Evolutionary conservation across 2,888 invertebrate species (phyloP).

Genomic region (Augiades crinisus): DNA sequence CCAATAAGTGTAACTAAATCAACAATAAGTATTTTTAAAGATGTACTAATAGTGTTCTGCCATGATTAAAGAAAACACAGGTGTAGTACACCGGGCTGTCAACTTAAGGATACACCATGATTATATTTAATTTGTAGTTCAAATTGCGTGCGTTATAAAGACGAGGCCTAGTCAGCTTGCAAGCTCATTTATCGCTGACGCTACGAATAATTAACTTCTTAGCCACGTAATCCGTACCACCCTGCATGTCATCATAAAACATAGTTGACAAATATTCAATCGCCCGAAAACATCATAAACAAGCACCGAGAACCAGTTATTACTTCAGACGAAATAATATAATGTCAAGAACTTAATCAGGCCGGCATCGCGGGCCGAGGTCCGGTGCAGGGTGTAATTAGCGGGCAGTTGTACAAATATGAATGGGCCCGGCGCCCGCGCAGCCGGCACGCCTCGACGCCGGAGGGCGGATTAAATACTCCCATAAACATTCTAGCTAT

Average conservation of each 20-base stretch:
- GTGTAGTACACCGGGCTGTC: no score
- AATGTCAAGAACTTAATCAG: conserved; percentile 69
- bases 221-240: conserved; percentile 13
- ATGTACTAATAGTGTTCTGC: no score
- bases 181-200: no score
- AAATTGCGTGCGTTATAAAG: no score
- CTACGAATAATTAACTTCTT: neutral
- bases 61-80: no score
- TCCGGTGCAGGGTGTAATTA: conserved; percentile 61
- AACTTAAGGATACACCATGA: no score
- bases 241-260: conserved; percentile 18
- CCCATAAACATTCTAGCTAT: conserved; percentile 39
- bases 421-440: conserved; percentile 60
- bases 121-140: no score
- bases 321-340: conserved; percentile 54
- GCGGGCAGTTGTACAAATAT: conserved; percentile 67
- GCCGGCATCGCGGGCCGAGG: conserved; percentile 41
- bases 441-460: conserved; percentile 48
- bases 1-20: no score
- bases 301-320: conserved; percentile 33
- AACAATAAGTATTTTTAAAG: no score
- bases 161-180: no score
- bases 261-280: conserved; percentile 20
- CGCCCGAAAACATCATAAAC: conserved; percentile 22
- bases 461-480: conserved; percentile 43